These are phyloP conservation scores for Zapus hudsonius DNA, from an alignment of 2,113 vertebrate genomes.

Conservation along the genomic window DNA sequence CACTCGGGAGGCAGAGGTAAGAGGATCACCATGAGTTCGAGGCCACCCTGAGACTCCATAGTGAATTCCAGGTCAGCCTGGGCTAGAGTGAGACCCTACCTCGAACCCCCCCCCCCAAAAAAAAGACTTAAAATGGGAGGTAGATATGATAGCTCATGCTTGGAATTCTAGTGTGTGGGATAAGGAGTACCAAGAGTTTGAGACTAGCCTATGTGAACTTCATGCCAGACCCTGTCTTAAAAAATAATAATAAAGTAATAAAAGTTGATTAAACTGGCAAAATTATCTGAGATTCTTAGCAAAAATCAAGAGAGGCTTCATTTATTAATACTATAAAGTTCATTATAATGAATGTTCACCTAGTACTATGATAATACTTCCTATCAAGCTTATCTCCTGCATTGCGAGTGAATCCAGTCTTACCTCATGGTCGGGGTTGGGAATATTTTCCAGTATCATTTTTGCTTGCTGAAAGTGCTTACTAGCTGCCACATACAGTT, in stretches of 20 bases:
- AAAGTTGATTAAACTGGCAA: not conserved
- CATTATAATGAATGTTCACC: not conserved
- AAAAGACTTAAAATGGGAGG: not conserved
- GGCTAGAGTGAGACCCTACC: too few species aligned
- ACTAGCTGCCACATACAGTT: constrained; percentile 97
- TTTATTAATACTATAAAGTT: not conserved
- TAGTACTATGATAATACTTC: not conserved
- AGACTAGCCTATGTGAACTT: not conserved
- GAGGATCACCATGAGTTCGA: too few species aligned
- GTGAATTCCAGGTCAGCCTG: too few species aligned
- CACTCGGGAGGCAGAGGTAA: too few species aligned
- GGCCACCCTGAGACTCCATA: too few species aligned
- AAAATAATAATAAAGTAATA: too few species aligned
- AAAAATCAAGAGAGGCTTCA: constrained; percentile 15
- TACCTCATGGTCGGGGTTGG: constrained; percentile 95
- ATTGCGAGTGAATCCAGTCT: constrained; percentile 68
- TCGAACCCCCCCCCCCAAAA: too few species aligned
- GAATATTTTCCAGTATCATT: constrained; percentile 97
- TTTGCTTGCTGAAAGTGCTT: constrained; percentile 99
- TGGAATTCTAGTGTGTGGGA: not conserved
- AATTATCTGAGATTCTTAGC: constrained; percentile 14
- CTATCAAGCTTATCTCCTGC: not conserved
- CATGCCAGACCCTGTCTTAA: too few species aligned
- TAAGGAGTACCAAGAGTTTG: not conserved
- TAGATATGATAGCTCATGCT: not conserved